These are phyloP conservation scores for Lacerta viridis DNA, from an alignment of 2,797 vertebrate species.

Conservation along the genomic window DNA sequence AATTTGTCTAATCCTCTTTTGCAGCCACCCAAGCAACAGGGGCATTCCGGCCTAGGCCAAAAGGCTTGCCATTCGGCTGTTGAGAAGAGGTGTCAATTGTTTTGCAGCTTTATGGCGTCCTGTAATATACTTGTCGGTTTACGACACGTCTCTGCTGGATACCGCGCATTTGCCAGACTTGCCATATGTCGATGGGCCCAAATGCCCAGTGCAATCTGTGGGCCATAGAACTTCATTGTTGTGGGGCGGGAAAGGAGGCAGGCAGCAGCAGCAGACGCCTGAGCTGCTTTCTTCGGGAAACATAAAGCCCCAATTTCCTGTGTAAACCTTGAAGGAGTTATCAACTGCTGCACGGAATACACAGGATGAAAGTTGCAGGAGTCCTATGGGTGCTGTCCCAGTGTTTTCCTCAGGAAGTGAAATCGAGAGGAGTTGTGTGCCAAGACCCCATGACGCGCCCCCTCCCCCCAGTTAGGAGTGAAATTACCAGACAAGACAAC, in stretches of 20 bases:
- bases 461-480: no score
- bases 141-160: not conserved
- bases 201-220: not conserved
- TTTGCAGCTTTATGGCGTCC: conserved; percentile 22
- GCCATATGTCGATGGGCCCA: conserved; percentile 16
- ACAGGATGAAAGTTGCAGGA: no score
- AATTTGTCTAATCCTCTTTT: no score
- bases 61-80: not conserved
- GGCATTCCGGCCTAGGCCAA: not conserved
- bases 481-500: no score
- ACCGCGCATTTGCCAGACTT: conserved; percentile 13
- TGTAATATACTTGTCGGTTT: not conserved
- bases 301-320: not conserved
- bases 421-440: not conserved
- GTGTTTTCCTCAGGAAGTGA: not conserved
- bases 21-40: not conserved
- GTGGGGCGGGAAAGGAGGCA: no score
- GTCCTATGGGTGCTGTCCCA: not conserved
- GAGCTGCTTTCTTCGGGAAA: not conserved
- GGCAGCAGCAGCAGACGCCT: not conserved
- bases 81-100: conserved; percentile 13
- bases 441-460: no score
- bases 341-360: not conserved
- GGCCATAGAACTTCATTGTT: not conserved
- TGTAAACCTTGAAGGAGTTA: not conserved